A percentile compares a stretch with the other conserved stretches of the same genome.
Conservation (phyloP, 2,797 vertebrate genomes). For the Muscicapa striata region DNA sequence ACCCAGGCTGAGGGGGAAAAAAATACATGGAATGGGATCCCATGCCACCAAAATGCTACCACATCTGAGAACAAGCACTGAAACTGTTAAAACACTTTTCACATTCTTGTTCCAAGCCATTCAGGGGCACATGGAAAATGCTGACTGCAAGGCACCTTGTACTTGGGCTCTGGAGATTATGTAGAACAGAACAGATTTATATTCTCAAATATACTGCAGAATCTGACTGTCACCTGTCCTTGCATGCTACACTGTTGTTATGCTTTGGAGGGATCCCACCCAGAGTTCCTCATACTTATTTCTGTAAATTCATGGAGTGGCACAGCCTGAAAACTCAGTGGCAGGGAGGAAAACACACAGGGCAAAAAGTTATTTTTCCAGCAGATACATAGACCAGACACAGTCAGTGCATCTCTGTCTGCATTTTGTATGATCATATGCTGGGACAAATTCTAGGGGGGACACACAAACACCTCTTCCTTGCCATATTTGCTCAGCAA, state of each 20-base stretch:
- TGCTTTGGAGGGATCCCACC: not conserved
- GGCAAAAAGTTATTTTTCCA: not conserved
- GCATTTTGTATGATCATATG: not conserved
- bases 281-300: not conserved
- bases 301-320: not conserved
- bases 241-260: not conserved
- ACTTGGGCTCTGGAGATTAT: not conserved
- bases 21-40: not conserved
- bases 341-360: not conserved
- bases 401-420: not conserved
- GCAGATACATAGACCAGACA: not conserved
- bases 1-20: not conserved
- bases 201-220: not conserved
- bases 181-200: not conserved
- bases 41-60: not conserved
- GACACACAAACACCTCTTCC: not conserved
- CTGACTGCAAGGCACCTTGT: not conserved
- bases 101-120: not conserved
- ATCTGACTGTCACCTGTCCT: not conserved
- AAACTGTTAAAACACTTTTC: slow-evolving; percentile 31
- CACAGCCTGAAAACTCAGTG: not conserved
- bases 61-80: not conserved
- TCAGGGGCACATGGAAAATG: not conserved
- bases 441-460: not conserved
- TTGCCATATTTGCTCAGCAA: not conserved